Conservation (phyloP, 2,888 invertebrate genomes). For the Geophilus truncorum region DNA sequence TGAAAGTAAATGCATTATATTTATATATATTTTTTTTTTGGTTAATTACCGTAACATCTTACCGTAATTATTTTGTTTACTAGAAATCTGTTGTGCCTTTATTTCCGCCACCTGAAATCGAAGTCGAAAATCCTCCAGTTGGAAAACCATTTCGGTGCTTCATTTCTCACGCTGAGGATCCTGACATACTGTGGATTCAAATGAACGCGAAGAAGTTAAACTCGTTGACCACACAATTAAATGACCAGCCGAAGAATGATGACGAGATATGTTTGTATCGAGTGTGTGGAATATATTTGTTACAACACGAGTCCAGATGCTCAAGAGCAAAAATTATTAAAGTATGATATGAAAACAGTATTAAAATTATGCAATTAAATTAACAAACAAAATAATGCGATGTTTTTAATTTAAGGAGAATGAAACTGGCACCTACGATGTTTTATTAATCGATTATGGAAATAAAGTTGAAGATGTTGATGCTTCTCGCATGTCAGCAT, state of each 20-base stretch:
- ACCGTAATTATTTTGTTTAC: background rate
- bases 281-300: background rate
- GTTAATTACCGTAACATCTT: background rate
- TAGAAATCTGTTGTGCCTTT: background rate
- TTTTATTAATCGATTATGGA: background rate
- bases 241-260: background rate
- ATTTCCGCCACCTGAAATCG: background rate
- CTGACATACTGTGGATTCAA: background rate
- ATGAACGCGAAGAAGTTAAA: background rate
- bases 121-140: background rate
- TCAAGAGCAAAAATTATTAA: background rate
- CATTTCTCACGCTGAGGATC: background rate
- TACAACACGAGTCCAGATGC: background rate
- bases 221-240: background rate
- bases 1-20: background rate
- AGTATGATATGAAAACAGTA: no score
- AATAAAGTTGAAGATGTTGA: background rate
- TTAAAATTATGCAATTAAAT: background rate
- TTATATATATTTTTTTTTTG: no score
- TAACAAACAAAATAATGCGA: background rate
- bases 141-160: background rate
- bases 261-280: background rate
- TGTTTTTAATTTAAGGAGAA: background rate
- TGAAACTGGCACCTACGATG: background rate
- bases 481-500: background rate